These are phyloP conservation scores for Eriocheir sinensis DNA, from an alignment of 1,140 invertebrate genomes.

Conservation along the genomic window DNA sequence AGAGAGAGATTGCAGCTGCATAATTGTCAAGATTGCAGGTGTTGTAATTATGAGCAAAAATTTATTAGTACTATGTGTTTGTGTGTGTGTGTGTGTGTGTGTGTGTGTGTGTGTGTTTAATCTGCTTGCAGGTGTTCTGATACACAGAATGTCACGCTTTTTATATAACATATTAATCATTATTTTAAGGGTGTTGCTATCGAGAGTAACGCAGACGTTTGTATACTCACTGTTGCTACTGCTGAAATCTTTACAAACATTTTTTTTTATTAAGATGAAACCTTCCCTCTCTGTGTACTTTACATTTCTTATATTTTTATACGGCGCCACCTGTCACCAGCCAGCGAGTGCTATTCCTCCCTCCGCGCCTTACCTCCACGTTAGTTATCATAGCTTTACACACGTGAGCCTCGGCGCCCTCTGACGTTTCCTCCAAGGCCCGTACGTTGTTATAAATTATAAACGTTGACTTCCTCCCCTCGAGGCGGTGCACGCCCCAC, in stretches of 20 bases:
- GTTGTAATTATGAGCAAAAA: not conserved
- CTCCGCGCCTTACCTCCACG: too few species aligned
- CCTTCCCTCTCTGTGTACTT: not conserved
- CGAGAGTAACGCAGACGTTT: not conserved
- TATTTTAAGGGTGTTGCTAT: not conserved
- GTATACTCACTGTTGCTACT: not conserved
- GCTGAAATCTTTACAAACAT: not conserved
- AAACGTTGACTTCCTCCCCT: too few species aligned
- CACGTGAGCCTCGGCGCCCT: too few species aligned
- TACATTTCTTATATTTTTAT: not conserved
- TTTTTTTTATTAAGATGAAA: slow-evolving; percentile 17
- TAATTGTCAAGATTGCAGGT: not conserved
- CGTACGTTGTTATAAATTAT: too few species aligned
- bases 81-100: slow-evolving; percentile 16
- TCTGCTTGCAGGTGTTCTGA: not conserved
- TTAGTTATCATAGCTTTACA: too few species aligned
- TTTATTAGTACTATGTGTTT: too few species aligned
- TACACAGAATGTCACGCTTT: not conserved
- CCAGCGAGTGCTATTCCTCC: not conserved
- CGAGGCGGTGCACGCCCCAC: too few species aligned
- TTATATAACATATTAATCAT: not conserved
- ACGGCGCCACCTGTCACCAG: not conserved
- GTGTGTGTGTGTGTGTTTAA: not conserved
- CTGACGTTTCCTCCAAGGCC: too few species aligned
- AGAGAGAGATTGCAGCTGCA: too few species aligned